Evolutionary conservation across 2,797 vertebrate genomes (phyloP), one percentile per base, ranked within the genome.

Genomic region (Dallia pectoralis): DNA sequence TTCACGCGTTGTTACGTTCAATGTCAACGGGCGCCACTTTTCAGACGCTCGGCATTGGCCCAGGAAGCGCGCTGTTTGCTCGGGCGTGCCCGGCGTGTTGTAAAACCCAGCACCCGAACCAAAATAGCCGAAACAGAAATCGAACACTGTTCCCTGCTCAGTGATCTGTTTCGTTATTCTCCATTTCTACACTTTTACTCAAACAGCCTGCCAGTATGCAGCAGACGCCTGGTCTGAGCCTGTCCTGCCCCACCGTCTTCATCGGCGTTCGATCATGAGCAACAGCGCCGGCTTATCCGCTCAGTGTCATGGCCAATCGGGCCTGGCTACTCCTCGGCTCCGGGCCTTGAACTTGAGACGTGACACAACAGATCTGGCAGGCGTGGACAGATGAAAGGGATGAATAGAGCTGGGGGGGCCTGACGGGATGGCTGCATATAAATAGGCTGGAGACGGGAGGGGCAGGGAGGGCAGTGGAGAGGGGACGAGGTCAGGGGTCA

Each of bases 291-390:
- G 40, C 56, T 76, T 65, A 81, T 88, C 79, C 81, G 81, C 83
- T 90, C 87, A 90, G 91, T 86, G 89, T 90, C 90, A 91, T 91
- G 90, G 90, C 90, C 89, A 82, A 22, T 12, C 9, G 22, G 11
- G 53, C 53, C 53, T 22, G 11, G 22, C 53, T 56, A 56, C 53
- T 56, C 6, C 22, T n/a, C 0, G 12, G 74, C 79, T 84, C 77
- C 72, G 71, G 83, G 90, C 91, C 92, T 93, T 93, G 93, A 93
- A 93, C 93, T 93, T 93, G 92, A 92, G 92, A 92, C 89, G 48
- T 88, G 82, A 85, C 82, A 86, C 85, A 84, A 86, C 90, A 87
- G 86, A 85, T 85, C 51, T 86, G 82, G 82, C 86, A 84, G 85
- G 72, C 80, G 74, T 80, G 86, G 88, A 86, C 85, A 83, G 89